Evolutionary conservation across 2,113 vertebrate species (phyloP).

Genomic region (Cololabis saira): DNA sequence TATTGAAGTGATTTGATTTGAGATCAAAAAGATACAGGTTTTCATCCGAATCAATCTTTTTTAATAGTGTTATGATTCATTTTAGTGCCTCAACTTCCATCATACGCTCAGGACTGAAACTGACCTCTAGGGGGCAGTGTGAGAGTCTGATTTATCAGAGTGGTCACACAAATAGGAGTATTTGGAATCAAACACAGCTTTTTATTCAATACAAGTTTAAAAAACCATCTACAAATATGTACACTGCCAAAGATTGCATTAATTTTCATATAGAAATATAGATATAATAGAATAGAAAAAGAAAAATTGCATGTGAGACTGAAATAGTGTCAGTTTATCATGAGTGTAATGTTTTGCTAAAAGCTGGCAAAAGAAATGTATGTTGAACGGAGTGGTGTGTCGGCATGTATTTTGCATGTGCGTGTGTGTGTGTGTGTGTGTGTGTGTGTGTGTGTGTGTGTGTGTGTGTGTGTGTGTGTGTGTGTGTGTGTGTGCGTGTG

Average conservation of each 20-base stretch:
- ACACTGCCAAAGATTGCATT: not conserved
- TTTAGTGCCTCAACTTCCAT: not conserved
- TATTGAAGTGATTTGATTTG: no score
- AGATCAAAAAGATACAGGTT: no score
- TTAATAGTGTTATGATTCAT: not conserved
- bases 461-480: not conserved
- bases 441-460: no score
- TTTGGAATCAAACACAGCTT: not conserved
- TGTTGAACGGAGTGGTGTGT: not conserved
- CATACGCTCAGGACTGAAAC: not conserved
- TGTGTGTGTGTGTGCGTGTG: no score
- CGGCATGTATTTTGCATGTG: not conserved
- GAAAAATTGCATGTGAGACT: not conserved
- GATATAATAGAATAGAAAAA: not conserved
- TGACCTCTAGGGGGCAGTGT: slow-evolving; percentile 71
- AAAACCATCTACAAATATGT: not conserved
- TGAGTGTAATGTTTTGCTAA: slow-evolving; percentile 19
- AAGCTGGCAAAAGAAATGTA: slow-evolving; percentile 8
- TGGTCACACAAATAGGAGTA: slow-evolving; percentile 18
- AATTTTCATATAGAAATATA: not conserved
- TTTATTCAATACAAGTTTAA: not conserved
- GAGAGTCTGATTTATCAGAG: slow-evolving; percentile 36
- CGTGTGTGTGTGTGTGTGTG: not conserved
- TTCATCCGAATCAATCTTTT: not conserved
- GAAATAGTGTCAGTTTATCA: not conserved